These are phyloP conservation scores for Arrhamphus sclerolepis DNA, from an alignment of 2,797 vertebrate species.

Conservation along the genomic window DNA sequence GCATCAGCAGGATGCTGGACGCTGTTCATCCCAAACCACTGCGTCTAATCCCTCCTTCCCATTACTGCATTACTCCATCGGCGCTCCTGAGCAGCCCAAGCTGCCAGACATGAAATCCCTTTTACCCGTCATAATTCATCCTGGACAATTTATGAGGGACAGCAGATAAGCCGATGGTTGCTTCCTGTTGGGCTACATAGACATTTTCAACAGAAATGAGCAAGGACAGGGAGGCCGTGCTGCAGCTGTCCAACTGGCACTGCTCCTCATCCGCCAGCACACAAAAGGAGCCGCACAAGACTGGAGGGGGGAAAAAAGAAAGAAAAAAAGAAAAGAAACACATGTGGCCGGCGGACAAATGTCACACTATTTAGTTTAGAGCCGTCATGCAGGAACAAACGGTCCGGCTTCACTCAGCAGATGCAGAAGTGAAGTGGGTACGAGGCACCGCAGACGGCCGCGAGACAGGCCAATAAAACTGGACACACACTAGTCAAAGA, in stretches of 20 bases:
- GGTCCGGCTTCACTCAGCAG: too few relatives aligned
- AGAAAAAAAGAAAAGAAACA: too few relatives aligned
- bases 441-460: too few relatives aligned
- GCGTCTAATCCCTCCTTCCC: conserved; percentile 45
- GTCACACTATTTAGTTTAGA: conserved; percentile 8
- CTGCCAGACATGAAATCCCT: too few relatives aligned
- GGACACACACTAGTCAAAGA: too few relatives aligned
- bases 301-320: too few relatives aligned
- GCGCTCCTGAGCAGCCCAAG: conserved; percentile 2
- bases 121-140: too few relatives aligned
- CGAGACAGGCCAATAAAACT: too few relatives aligned
- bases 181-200: conserved; percentile 12
- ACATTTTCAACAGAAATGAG: conserved; percentile 15
- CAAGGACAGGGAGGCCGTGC: conserved; percentile 49
- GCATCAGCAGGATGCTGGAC: conserved; percentile 50
- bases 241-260: conserved; percentile 64
- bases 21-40: conserved; percentile 43
- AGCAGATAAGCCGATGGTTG: too few relatives aligned
- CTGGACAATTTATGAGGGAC: too few relatives aligned
- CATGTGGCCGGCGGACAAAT: conserved; percentile 34
- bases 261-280: conserved; percentile 50
- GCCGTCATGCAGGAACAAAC: neutral
- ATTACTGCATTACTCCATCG: conserved; percentile 15
- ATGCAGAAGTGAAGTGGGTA: too few relatives aligned
- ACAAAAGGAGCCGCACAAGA: conserved; percentile 67